Conservation (phyloP, 2,888 invertebrate genomes). For the Cylloceria caligata region DNA sequence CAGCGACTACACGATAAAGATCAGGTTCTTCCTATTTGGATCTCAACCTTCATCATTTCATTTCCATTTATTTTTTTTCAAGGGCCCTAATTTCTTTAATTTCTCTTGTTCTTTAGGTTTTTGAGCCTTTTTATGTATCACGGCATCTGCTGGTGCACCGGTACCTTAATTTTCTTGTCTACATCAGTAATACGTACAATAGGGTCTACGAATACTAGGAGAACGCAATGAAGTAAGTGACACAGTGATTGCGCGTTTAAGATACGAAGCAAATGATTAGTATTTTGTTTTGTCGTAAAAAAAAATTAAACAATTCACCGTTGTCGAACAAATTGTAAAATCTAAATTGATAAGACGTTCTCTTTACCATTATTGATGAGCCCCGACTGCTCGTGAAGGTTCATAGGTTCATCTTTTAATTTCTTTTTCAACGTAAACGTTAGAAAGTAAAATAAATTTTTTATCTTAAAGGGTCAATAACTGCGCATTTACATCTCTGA, state of each 20-base stretch:
- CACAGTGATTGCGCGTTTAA: no score
- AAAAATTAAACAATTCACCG: no score
- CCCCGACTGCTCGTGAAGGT: no score
- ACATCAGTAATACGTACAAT: no score
- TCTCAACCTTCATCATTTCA: conserved; percentile 2
- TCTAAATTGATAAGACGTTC: no score
- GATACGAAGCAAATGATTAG: no score
- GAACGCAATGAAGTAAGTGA: no score
- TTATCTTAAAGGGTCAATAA: not conserved
- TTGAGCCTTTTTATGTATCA: not conserved
- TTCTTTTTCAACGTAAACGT: not conserved
- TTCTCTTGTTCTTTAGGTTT: not conserved
- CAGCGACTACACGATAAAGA: conserved; percentile 53
- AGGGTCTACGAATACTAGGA: no score
- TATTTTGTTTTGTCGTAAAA: no score
- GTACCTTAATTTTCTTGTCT: not conserved
- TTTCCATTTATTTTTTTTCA: conserved; percentile 5
- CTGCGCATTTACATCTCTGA: not conserved
- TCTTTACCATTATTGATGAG: no score
- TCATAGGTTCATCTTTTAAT: not conserved
- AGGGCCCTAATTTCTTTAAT: not conserved
- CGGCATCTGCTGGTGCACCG: not conserved
- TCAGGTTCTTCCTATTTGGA: conserved; percentile 43
- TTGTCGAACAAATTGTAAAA: no score
- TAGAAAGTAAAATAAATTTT: no score